These are phyloP conservation scores for Gavialis gangeticus DNA, from an alignment of 2,113 vertebrate genomes.

Conservation along the genomic window DNA sequence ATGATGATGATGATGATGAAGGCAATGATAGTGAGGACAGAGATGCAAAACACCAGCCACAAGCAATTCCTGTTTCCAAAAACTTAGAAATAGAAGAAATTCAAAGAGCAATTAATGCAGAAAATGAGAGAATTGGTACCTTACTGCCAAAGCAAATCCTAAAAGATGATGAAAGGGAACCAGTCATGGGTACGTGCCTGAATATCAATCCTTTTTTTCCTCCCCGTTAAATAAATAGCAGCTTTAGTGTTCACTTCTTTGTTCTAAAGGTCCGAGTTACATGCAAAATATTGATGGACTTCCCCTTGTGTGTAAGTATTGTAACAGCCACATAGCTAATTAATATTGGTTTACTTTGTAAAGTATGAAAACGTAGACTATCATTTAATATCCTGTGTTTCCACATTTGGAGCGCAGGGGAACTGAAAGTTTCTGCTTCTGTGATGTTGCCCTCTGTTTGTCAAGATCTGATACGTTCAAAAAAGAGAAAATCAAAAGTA, in stretches of 20 bases:
- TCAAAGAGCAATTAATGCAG: conserved; percentile 90
- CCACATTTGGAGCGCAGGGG: conserved; percentile 37
- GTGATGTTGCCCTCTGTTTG: too few relatives aligned
- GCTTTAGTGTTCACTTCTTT: neutral
- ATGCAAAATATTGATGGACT: conserved; percentile 6
- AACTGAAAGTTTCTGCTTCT: conserved; percentile 28
- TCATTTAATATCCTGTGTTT: conserved; percentile 15
- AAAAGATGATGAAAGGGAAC: conserved; percentile 39
- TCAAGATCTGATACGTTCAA: neutral
- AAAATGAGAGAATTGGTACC: conserved; percentile 86
- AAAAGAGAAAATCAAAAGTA: neutral
- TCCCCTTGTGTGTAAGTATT: conserved; percentile 23
- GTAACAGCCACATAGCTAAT: conserved; percentile 15
- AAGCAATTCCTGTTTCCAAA: conserved; percentile 62
- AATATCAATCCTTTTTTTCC: neutral
- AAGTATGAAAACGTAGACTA: conserved; percentile 36
- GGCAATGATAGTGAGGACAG: conserved; percentile 57
- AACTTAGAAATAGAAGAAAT: conserved; percentile 89
- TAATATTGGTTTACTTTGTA: conserved; percentile 46
- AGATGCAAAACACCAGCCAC: conserved; percentile 6
- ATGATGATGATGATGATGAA: conserved; percentile 85
- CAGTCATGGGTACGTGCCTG: conserved; percentile 68
- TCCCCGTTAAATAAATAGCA: neutral
- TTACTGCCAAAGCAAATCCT: conserved; percentile 52
- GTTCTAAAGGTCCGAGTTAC: conserved; percentile 14